A percentile compares a stretch with the other conserved stretches of the same genome.
Conservation (phyloP, 1,140 invertebrate species). For the Penaeus chinensis region DNA sequence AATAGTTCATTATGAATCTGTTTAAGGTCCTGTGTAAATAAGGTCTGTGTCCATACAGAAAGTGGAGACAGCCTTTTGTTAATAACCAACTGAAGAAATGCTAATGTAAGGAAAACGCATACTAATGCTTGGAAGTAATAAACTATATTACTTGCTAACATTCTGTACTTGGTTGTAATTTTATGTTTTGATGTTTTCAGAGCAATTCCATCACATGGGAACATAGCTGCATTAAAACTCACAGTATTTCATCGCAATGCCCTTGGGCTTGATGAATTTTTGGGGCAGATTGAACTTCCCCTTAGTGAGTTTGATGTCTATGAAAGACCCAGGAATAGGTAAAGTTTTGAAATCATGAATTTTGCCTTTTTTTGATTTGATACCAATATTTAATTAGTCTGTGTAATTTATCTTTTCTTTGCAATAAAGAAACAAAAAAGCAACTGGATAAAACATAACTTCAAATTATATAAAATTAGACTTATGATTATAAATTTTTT, state of each 20-base stretch:
- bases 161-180: background rate
- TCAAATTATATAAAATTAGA: no score
- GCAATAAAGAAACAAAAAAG: background rate
- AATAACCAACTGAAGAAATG: no score
- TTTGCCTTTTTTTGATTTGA: background rate
- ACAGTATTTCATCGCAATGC: conserved; percentile 89
- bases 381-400: background rate
- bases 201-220: conserved; percentile 86
- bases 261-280: conserved; percentile 90
- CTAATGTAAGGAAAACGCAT: no score
- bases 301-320: conserved; percentile 89
- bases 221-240: conserved; percentile 85
- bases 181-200: conserved; percentile 68
- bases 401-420: no score
- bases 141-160: background rate
- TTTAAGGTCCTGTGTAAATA: no score
- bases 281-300: conserved; percentile 85
- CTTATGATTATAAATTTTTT: conserved; percentile 1
- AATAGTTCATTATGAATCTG: no score
- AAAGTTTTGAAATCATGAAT: conserved; percentile 40
- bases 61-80: no score
- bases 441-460: background rate
- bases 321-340: conserved; percentile 87
- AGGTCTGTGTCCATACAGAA: no score
- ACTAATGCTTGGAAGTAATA: background rate